Conservation (phyloP, 1,140 invertebrate genomes). For the Potamilus streckersoni region DNA sequence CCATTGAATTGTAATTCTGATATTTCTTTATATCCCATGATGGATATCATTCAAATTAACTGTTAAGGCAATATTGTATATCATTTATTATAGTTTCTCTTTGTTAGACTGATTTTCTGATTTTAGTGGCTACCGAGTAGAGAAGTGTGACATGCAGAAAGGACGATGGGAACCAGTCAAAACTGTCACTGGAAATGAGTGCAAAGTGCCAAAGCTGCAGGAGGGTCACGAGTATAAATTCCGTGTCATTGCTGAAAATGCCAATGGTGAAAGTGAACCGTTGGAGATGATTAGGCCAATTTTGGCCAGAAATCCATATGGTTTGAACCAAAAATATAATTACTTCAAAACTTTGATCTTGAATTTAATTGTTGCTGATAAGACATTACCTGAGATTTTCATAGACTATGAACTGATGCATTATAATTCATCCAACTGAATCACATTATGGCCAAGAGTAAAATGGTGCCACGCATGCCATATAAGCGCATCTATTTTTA, state of each 20-base stretch:
- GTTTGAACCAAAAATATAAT: constrained; percentile 73
- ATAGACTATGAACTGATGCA: no score
- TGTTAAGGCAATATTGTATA: no score
- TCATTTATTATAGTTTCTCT: not conserved
- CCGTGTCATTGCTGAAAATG: constrained; percentile 92
- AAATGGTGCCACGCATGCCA: no score
- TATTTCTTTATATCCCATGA: no score
- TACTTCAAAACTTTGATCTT: no score
- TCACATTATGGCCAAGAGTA: no score
- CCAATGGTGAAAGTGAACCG: constrained; percentile 95
- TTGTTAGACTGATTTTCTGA: constrained; percentile 68
- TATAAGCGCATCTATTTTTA: no score
- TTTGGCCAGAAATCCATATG: constrained; percentile 93
- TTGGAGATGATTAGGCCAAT: constrained; percentile 90
- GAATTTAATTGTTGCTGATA: no score
- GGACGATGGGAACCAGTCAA: constrained; percentile 93
- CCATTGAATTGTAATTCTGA: no score
- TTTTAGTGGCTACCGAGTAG: constrained; percentile 90
- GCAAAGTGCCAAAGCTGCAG: constrained; percentile 78
- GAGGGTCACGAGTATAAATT: constrained; percentile 91
- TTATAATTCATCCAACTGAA: no score
- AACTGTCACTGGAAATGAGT: constrained; percentile 45
- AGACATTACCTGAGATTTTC: no score
- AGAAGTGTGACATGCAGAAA: constrained; percentile 95
- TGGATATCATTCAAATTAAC: no score